Conservation (phyloP, 2,888 invertebrate species). For the Sycophila texana region DNA sequence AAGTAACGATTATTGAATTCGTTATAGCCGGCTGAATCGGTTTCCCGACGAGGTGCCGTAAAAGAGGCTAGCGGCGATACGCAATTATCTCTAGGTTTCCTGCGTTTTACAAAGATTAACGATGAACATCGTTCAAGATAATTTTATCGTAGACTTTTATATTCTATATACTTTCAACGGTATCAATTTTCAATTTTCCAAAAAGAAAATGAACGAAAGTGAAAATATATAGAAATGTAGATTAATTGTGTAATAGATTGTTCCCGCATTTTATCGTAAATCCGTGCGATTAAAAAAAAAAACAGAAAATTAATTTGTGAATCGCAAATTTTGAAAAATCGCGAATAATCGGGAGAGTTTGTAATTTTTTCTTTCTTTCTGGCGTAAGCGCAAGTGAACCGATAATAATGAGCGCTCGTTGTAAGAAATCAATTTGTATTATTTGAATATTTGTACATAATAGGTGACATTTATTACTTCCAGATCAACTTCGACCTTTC, state of each 20-base stretch:
- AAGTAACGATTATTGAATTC: constrained; percentile 7
- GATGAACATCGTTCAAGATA: constrained; percentile 30
- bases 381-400: constrained; percentile 4
- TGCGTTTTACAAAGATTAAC: constrained; percentile 10
- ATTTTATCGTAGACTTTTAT: constrained; percentile 35
- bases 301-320: constrained; percentile 5
- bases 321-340: constrained; percentile 31
- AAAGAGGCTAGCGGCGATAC: constrained; percentile 51
- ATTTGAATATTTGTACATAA: constrained; percentile 68
- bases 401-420: constrained; percentile 43
- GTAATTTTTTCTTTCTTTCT: constrained; percentile 48
- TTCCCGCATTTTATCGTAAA: constrained; percentile 38
- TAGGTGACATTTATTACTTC: constrained; percentile 65
- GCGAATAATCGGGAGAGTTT: constrained; percentile 46
- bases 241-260: constrained; percentile 48
- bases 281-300: constrained; percentile 26
- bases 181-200: constrained; percentile 23
- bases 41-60: constrained; percentile 38
- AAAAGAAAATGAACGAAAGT: constrained; percentile 16
- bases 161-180: constrained; percentile 29
- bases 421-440: constrained; percentile 57
- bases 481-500: constrained; percentile 54
- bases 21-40: constrained; percentile 46
- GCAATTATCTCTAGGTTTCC: constrained; percentile 46
- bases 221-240: constrained; percentile 37